Evolutionary conservation across 2,113 vertebrate species (phyloP), one percentile per base, ranked within the genome.

Genomic region (Solea solea): DNA sequence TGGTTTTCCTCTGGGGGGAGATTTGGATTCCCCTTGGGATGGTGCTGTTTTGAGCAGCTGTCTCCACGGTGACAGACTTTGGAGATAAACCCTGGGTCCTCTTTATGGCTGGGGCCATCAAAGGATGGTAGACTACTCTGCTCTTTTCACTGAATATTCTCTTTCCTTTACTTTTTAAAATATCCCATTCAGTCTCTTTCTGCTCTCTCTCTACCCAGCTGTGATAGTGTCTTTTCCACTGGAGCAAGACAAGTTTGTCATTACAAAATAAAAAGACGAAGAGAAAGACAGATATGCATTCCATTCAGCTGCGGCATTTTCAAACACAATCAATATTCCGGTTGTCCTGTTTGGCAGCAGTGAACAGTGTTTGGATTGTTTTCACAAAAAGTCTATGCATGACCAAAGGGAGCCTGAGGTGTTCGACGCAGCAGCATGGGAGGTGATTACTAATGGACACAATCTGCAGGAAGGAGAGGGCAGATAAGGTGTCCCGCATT

Each of bases 11-110:
- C 56, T 40, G 61, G 46, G 50, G 53, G 79, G 57, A 58, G 72
- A 67, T 79, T 52, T 70, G 67, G 73, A 81, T 76, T 88, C 88
- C 89, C 81, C 81, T 75, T 39, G 81, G 85, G 90, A 85, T 74
- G 85, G 55, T 83, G 88, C 89, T 90, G 92, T 91, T 90, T 89
- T 64, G 86, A 91, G 89, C 72, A 68, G 84, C 92, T 89, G 92
- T 93, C 90, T 89, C 89, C 89, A 87, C 78, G 58, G 90, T 90
- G 91, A 93, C 91, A 89, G 87, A 87, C 79, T 51, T 74, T 41
- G 69, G 75, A 88, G 90, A 93, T 91, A 89, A 92, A 90, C 76
- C 80, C 74, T 0, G 63, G 78, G 46, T 49, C 60, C 63, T 1
- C 64, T 80, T 59, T 87, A 80, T 49, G 58, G 83, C 34, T 62